Evolutionary conservation across 1,140 invertebrate species (phyloP).

Genomic region (Ctenoplectra terminalis): DNA sequence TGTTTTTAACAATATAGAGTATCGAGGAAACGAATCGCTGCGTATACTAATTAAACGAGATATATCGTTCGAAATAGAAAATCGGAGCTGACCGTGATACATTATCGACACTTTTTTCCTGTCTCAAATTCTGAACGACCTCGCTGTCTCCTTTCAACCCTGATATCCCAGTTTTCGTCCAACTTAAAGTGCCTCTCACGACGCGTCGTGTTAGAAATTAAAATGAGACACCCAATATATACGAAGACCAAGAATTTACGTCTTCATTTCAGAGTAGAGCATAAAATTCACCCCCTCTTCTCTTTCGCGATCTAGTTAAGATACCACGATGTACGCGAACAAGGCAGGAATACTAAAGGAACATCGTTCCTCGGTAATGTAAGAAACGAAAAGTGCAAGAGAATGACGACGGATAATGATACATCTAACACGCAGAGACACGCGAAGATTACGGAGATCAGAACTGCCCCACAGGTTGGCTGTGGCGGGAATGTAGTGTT

Average conservation of each 20-base stretch:
- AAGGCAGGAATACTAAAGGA: background rate
- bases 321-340: background rate
- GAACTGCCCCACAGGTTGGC: slow-evolving; percentile 8
- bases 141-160: background rate
- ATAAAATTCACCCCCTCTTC: background rate
- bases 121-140: background rate
- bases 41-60: no score
- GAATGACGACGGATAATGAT: slow-evolving; percentile 15
- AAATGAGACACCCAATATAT: background rate
- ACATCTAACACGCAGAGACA: slow-evolving; percentile 18
- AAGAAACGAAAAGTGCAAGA: slow-evolving; percentile 6
- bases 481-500: slow-evolving; percentile 38
- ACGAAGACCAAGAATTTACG: background rate
- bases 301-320: background rate
- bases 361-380: no score
- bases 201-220: background rate
- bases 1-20: background rate
- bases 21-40: no score
- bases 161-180: background rate
- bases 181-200: background rate
- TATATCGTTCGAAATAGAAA: no score
- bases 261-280: background rate
- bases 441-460: slow-evolving; percentile 36
- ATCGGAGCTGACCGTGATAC: background rate
- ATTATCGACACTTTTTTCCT: background rate